These are phyloP conservation scores for Adelphocoris suturalis DNA, from an alignment of 2,888 invertebrate genomes.

Conservation along the genomic window DNA sequence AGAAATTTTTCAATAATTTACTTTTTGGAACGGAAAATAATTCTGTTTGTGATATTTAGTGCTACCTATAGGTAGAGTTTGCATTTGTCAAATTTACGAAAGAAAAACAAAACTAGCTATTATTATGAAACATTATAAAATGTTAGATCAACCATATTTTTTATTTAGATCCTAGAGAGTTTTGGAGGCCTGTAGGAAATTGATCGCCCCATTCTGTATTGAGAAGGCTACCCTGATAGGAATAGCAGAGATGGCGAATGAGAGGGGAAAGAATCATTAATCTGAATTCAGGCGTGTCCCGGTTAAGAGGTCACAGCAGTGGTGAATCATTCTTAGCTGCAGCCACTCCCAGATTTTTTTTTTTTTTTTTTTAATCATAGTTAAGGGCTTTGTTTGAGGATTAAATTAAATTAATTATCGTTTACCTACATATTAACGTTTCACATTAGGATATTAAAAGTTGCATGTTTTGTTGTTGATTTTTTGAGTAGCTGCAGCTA, in stretches of 20 bases:
- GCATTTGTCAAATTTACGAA: too few species aligned
- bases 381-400: neutral
- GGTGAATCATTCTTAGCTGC: neutral
- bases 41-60: too few species aligned
- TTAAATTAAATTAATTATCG: neutral
- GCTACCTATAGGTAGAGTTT: too few species aligned
- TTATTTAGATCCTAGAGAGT: too few species aligned
- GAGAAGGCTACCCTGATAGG: neutral
- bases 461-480: too few species aligned
- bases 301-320: constrained; percentile 9
- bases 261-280: neutral
- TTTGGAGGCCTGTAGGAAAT: neutral
- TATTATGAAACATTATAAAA: too few species aligned
- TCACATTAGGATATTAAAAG: too few species aligned
- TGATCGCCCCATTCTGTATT: neutral
- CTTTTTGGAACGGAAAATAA: too few species aligned
- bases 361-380: neutral
- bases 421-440: neutral
- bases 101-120: too few species aligned
- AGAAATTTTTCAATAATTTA: too few species aligned
- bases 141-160: too few species aligned
- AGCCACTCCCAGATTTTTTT: neutral
- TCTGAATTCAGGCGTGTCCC: constrained; percentile 28
- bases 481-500: too few species aligned
- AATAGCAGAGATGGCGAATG: neutral